Conservation (phyloP, 2,797 vertebrate genomes). For the Rhinichthys osculus region DNA sequence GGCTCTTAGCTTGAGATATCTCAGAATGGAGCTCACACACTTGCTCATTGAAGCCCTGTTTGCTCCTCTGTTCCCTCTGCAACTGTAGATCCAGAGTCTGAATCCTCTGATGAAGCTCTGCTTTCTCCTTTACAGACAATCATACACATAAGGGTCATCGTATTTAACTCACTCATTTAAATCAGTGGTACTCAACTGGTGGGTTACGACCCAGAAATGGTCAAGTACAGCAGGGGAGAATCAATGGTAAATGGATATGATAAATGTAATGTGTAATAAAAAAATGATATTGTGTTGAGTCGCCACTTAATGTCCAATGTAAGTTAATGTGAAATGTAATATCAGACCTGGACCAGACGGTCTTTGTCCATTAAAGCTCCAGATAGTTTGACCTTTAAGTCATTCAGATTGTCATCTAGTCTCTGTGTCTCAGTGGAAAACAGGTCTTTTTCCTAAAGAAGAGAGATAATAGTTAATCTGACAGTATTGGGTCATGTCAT, state of each 20-base stretch:
- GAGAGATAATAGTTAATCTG: not conserved
- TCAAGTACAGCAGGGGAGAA: not conserved
- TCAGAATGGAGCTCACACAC: slow-evolving; percentile 66
- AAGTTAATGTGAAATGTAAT: not conserved
- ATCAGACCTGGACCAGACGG: slow-evolving; percentile 71
- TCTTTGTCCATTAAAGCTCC: slow-evolving; percentile 69
- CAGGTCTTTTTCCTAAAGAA: slow-evolving; percentile 76
- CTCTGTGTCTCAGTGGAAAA: slow-evolving; percentile 73
- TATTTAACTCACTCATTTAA: not conserved
- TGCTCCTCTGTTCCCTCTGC: slow-evolving; percentile 59
- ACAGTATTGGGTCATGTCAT: not conserved
- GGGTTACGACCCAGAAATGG: not conserved
- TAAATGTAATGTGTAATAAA: too few species aligned
- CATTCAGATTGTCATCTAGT: slow-evolving; percentile 74
- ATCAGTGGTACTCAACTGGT: not conserved
- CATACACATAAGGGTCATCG: not conserved
- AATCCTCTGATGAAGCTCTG: slow-evolving; percentile 65
- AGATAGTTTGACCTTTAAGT: slow-evolving; percentile 70
- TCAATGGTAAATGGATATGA: not conserved
- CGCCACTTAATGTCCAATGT: not conserved
- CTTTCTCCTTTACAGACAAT: slow-evolving; percentile 69
- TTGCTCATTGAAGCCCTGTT: slow-evolving; percentile 67
- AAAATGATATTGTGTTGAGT: not conserved
- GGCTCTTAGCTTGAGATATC: slow-evolving; percentile 58
- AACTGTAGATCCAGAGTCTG: slow-evolving; percentile 68